phyloP scores from a whole-genome alignment of 2,888 invertebrate genomes.

The Chrysolina americana region DNA sequence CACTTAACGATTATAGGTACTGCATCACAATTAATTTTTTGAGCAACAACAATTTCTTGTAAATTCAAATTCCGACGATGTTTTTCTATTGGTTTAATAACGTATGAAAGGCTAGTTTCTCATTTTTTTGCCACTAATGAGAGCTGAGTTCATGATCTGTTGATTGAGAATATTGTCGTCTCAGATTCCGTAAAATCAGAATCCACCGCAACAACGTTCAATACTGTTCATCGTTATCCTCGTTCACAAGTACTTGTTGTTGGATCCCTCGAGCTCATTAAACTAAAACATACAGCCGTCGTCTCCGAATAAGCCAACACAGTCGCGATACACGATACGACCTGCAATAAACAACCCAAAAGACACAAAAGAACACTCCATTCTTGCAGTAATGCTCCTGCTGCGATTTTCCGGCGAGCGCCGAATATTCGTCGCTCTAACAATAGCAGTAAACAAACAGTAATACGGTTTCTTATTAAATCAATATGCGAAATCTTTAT shows the following conservation, averaged over 20 bases:
- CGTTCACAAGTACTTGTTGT: neutral
- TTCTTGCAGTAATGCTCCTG: neutral
- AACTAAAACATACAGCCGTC: neutral
- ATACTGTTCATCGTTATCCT: neutral
- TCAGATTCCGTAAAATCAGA: too few relatives aligned
- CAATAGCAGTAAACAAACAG: conserved; percentile 53
- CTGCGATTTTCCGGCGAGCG: conserved; percentile 23
- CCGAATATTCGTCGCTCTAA: conserved; percentile 22
- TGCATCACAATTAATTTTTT: too few relatives aligned
- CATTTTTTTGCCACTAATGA: too few relatives aligned
- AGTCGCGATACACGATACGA: conserved; percentile 15
- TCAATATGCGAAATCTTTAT: conserved; percentile 55
- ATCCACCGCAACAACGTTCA: neutral
- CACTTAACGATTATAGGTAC: too few relatives aligned
- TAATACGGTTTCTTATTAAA: conserved; percentile 57
- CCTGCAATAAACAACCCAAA: conserved; percentile 8
- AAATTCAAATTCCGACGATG: too few relatives aligned
- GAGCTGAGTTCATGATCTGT: too few relatives aligned
- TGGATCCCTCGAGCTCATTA: neutral
- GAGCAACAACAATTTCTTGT: too few relatives aligned
- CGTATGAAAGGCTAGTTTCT: too few relatives aligned
- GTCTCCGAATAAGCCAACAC: conserved; percentile 4
- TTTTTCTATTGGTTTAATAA: too few relatives aligned
- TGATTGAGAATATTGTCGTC: too few relatives aligned
- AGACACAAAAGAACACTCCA: conserved; percentile 12